Evolutionary conservation across 2,113 vertebrate species (phyloP).

Genomic region (Cyanoramphus novaezelandiae): DNA sequence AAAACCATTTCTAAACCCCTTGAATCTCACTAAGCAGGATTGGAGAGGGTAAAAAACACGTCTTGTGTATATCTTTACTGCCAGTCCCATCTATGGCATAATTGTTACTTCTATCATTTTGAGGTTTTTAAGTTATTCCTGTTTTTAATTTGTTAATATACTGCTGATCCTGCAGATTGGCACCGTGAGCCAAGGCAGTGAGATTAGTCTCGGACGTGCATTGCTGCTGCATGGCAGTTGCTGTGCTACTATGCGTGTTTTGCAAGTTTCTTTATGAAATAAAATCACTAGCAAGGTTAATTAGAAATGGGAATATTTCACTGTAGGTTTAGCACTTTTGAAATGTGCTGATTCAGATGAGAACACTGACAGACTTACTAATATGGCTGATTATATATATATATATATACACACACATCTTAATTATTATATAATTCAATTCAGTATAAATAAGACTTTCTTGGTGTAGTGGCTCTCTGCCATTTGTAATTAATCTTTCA

Average conservation of each 20-base stretch:
- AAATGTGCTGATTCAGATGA: conserved; percentile 43
- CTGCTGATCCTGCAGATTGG: not conserved
- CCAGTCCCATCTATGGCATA: not conserved
- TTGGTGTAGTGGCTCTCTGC: conserved; percentile 26
- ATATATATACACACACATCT: not conserved
- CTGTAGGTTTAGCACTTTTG: not conserved
- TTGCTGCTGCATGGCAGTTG: fast-evolving
- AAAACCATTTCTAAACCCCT: not conserved
- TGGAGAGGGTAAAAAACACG: not conserved
- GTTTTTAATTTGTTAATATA: not conserved
- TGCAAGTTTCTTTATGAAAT: not conserved
- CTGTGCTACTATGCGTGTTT: not conserved
- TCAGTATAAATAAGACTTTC: conserved; percentile 45
- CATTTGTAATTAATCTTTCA: conserved; percentile 64
- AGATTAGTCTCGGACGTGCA: fast-evolving
- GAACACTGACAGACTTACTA: not conserved
- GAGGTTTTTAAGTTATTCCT: not conserved
- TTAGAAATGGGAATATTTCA: not conserved
- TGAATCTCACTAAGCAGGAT: not conserved
- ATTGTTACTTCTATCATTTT: not conserved
- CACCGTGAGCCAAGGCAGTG: fast-evolving
- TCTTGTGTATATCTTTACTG: not conserved
- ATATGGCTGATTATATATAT: conserved; percentile 13
- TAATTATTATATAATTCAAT: conserved; percentile 59
- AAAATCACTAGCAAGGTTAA: conserved; percentile 1